phyloP scores from a whole-genome alignment of 2,888 invertebrate genomes.

The Troilus luridus region DNA sequence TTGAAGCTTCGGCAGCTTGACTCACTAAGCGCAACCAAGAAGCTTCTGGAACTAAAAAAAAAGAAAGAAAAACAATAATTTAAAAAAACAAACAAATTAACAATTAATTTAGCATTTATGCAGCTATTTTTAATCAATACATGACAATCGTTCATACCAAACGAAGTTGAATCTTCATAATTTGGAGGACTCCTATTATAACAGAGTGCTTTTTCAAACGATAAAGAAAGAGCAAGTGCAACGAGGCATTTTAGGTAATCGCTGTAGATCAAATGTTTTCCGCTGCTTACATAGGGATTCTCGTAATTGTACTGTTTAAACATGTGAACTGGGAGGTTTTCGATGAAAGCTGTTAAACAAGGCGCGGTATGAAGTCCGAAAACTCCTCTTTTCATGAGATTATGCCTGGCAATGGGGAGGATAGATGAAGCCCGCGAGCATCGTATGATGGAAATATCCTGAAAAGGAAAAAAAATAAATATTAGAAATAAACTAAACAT shows the following conservation, averaged over 20 bases:
- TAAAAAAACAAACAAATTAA: slow-evolving; percentile 23
- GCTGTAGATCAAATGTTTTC: slow-evolving; percentile 75
- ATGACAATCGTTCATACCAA: slow-evolving; percentile 62
- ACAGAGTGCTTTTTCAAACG: slow-evolving; percentile 73
- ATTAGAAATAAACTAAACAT: not conserved
- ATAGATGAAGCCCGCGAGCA: slow-evolving; percentile 71
- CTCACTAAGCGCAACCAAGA: slow-evolving; percentile 75
- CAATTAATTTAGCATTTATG: not conserved
- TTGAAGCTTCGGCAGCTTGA: slow-evolving; percentile 73
- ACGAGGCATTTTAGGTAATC: slow-evolving; percentile 74
- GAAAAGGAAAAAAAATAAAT: slow-evolving; percentile 38
- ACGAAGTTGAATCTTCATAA: slow-evolving; percentile 66
- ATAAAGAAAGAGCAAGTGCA: slow-evolving; percentile 72
- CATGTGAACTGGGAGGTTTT: slow-evolving; percentile 71
- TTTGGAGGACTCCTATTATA: slow-evolving; percentile 71
- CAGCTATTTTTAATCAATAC: not conserved
- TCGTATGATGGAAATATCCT: slow-evolving; percentile 69
- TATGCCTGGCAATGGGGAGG: slow-evolving; percentile 71
- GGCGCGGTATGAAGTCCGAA: slow-evolving; percentile 73
- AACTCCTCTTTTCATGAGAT: slow-evolving; percentile 72
- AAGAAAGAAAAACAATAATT: too few species aligned
- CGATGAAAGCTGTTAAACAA: slow-evolving; percentile 71
- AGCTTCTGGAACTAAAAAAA: slow-evolving; percentile 70
- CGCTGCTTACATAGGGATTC: slow-evolving; percentile 73
- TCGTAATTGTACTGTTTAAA: slow-evolving; percentile 73